Percentiles rank a stretch among this genome's conserved stretches.
phyloP scores from a whole-genome alignment of 2,113 vertebrate species.

The Mugil cephalus region DNA sequence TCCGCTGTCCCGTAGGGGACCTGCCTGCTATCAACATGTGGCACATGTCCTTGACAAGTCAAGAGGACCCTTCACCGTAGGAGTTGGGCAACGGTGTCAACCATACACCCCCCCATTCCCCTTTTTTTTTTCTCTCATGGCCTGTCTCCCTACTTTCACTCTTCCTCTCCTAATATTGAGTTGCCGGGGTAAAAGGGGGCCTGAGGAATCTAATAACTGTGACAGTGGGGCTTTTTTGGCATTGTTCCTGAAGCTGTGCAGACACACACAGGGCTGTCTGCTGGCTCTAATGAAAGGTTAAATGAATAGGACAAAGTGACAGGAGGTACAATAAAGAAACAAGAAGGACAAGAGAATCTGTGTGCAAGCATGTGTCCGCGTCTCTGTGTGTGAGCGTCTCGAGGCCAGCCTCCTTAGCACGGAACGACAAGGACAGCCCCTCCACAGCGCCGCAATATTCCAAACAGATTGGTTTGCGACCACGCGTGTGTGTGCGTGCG shows the following conservation, averaged over 20 bases:
- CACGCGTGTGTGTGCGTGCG: conserved; percentile 83
- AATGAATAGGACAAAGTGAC: conserved; percentile 98
- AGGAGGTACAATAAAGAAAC: conserved; percentile 95
- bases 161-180: conserved; percentile 85
- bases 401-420: conserved; percentile 87
- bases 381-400: conserved; percentile 59
- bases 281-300: conserved; percentile 99
- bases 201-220: conserved; percentile 99
- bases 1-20: conserved; percentile 79
- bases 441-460: conserved; percentile 90
- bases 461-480: conserved; percentile 91
- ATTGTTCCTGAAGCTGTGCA: conserved; percentile 87
- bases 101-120: conserved; percentile 83
- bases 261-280: conserved; percentile 90
- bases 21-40: conserved; percentile 92
- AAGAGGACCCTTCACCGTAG: conserved; percentile 87
- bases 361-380: conserved; percentile 68
- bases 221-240: conserved; percentile 97
- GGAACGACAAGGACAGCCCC: conserved; percentile 91
- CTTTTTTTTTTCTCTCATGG: conserved; percentile 13
- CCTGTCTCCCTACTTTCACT: conserved; percentile 51
- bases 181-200: conserved; percentile 93
- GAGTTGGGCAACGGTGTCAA: conserved; percentile 86
- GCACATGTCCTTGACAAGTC: conserved; percentile 95
- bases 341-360: conserved; percentile 65